phyloP scores from a whole-genome alignment of 2,113 vertebrate species.

The Pelusios castaneus region DNA sequence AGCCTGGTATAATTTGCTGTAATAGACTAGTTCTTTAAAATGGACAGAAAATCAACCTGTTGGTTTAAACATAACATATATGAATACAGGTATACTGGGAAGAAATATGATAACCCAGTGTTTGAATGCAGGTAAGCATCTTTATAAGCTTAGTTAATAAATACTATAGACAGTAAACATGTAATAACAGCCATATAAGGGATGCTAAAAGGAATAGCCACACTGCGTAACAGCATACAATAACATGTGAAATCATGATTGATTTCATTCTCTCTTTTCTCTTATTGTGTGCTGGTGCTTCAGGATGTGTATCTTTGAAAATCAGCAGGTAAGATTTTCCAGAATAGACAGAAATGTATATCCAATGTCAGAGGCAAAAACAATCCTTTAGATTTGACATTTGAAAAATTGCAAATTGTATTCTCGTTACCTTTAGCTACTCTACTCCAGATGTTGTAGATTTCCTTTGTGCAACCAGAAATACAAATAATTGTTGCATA shows the following conservation, averaged over 20 bases:
- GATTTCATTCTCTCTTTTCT: not conserved
- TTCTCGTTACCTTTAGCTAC: not conserved
- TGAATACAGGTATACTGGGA: not conserved
- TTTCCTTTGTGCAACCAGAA: conserved; percentile 2
- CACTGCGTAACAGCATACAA: not conserved
- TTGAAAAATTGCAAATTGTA: conserved; percentile 21
- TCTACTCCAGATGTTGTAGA: conserved; percentile 9
- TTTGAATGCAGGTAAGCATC: not conserved
- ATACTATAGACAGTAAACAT: not conserved
- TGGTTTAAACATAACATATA: not conserved
- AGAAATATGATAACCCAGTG: not conserved
- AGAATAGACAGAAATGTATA: conserved; percentile 1
- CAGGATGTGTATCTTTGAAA: conserved; percentile 42
- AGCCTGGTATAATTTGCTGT: not conserved
- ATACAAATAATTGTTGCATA: not conserved
- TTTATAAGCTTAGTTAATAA: not conserved
- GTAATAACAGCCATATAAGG: not conserved
- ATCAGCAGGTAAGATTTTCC: conserved; percentile 46
- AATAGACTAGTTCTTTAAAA: not conserved
- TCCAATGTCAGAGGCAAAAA: conserved; percentile 19
- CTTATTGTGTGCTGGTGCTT: conserved; percentile 7
- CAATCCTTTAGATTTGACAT: conserved; percentile 2
- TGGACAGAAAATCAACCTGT: not conserved
- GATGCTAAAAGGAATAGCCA: not conserved
- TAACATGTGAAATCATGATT: conserved; percentile 19